These are phyloP conservation scores for Uria aalge DNA, from an alignment of 2,113 vertebrate genomes.

Conservation along the genomic window DNA sequence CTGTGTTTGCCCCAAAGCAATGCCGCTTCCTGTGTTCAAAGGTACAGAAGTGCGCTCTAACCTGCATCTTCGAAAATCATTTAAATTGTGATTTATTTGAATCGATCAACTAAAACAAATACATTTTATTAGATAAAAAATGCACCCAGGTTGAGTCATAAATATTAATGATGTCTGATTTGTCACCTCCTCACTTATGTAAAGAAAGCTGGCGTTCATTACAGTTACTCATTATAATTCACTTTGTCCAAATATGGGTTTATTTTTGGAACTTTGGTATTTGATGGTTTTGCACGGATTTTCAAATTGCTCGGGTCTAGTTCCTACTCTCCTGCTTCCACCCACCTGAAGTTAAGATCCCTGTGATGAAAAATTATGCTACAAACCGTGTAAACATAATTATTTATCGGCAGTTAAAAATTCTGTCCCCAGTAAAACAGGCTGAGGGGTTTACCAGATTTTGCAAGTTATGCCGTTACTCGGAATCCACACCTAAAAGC, in stretches of 20 bases:
- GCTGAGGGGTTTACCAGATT: not conserved
- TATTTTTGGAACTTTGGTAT: not conserved
- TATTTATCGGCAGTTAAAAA: not conserved
- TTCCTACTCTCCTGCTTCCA: not conserved
- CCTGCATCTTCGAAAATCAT: not conserved
- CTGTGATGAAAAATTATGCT: not conserved
- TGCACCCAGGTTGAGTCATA: not conserved
- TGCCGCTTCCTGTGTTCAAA: not conserved
- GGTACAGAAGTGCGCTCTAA: not conserved
- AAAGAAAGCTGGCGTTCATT: not conserved
- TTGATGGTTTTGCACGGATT: not conserved
- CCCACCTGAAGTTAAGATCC: not conserved
- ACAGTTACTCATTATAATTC: not conserved
- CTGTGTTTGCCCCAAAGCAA: not conserved
- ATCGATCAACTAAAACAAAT: not conserved
- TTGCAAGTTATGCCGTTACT: not conserved
- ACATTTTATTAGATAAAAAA: not conserved
- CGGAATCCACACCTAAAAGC: not conserved
- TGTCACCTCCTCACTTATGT: not conserved
- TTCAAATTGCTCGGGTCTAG: not conserved
- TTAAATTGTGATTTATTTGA: not conserved
- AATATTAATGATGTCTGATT: not conserved
- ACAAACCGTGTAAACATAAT: not conserved
- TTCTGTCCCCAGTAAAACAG: not conserved
- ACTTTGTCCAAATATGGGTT: constrained; percentile 30